Evolutionary conservation across 2,113 vertebrate species (phyloP).

Genomic region (Deroptyus accipitrinus): DNA sequence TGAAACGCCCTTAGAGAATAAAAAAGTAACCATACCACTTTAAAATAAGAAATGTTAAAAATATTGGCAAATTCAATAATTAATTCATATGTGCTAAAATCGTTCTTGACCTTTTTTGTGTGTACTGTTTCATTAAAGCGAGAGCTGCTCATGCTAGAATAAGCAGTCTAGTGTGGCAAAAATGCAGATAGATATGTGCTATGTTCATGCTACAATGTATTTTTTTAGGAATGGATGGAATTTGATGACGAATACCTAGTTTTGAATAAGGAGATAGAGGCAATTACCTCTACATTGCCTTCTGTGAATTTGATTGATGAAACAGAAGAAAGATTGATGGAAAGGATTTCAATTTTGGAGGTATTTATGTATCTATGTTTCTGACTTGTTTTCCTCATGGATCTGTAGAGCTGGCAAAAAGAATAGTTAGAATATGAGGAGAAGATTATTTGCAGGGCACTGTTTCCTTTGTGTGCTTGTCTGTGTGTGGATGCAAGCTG

Average conservation of each 20-base stretch:
- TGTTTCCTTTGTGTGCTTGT: background rate
- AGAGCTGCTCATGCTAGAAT: background rate
- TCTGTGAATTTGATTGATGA: slow-evolving; percentile 77
- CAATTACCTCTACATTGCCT: slow-evolving; percentile 71
- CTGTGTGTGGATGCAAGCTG: background rate
- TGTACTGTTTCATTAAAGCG: background rate
- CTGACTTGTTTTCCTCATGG: background rate
- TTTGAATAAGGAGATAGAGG: slow-evolving; percentile 78
- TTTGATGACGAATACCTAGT: slow-evolving; percentile 79
- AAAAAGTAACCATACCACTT: background rate
- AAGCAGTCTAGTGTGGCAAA: background rate
- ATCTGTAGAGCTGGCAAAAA: background rate
- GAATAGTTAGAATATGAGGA: background rate
- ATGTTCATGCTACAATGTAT: background rate
- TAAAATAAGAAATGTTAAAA: background rate
- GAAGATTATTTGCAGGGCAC: background rate
- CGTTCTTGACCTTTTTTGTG: background rate
- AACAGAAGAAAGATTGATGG: slow-evolving; percentile 78
- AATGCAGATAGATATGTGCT: background rate
- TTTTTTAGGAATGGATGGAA: slow-evolving; percentile 81
- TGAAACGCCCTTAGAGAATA: background rate
- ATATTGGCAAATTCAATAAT: background rate
- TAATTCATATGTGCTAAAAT: background rate
- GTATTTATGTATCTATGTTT: slow-evolving; percentile 64
- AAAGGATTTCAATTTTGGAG: slow-evolving; percentile 79